phyloP scores from a whole-genome alignment of 64 coral and sea anemone genomes.

The Porites australiensis region DNA sequence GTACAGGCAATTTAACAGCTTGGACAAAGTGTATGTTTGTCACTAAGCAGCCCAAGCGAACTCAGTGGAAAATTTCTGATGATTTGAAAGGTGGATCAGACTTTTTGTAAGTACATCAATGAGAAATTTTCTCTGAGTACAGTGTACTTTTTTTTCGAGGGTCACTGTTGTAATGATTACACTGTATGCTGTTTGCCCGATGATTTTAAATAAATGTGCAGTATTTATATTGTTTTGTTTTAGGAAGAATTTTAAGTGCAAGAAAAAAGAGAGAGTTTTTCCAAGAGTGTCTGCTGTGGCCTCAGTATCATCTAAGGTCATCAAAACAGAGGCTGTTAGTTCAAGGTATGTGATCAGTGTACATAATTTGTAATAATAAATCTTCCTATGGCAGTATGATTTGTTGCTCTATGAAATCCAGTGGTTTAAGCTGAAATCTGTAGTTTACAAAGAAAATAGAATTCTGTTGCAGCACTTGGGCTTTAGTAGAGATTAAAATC shows the following conservation, averaged over 20 bases:
- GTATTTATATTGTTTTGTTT: background rate
- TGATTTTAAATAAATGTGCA: background rate
- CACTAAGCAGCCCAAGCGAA: constrained; percentile 89
- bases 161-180: too few species aligned
- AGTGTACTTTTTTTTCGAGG: too few species aligned
- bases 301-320: background rate
- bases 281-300: constrained; percentile 48
- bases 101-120: constrained; percentile 71
- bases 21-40: constrained; percentile 95
- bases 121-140: too few species aligned
- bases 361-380: too few species aligned
- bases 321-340: background rate
- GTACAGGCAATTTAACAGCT: constrained; percentile 90
- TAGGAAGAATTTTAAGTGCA: constrained; percentile 91
- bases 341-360: background rate
- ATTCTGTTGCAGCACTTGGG: too few species aligned
- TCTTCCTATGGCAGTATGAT: too few species aligned
- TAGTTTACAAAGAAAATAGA: too few species aligned
- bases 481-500: too few species aligned
- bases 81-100: constrained; percentile 82
- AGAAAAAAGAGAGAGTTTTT: constrained; percentile 85
- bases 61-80: constrained; percentile 77
- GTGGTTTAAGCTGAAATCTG: too few species aligned
- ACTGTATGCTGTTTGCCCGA: too few species aligned
- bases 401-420: too few species aligned